Evolutionary conservation across 2,797 vertebrate genomes (phyloP).

Genomic region (Argyrosomus regius): DNA sequence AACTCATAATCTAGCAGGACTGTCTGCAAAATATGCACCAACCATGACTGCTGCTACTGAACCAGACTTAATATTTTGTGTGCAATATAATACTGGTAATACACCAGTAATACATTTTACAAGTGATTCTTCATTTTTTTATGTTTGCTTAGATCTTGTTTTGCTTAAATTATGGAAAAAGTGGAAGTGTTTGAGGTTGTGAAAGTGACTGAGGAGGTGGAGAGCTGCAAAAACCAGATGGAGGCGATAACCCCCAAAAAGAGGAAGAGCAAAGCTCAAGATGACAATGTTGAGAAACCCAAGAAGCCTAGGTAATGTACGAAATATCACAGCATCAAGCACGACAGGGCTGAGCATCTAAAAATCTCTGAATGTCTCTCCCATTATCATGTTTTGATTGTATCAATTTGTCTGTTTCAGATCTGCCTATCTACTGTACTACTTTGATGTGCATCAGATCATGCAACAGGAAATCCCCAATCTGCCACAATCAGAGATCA

Average conservation of each 20-base stretch:
- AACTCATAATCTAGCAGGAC: too few relatives aligned
- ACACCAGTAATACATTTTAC: too few relatives aligned
- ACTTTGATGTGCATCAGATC: constrained; percentile 96
- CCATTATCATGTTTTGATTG: constrained; percentile 9
- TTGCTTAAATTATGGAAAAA: constrained; percentile 69
- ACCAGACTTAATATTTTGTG: too few relatives aligned
- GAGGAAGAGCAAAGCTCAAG: constrained; percentile 88
- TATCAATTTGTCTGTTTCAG: constrained; percentile 78
- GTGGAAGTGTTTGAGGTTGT: constrained; percentile 91
- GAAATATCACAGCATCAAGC: neutral
- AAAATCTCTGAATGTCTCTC: neutral
- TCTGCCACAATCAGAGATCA: constrained; percentile 97
- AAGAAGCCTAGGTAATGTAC: constrained; percentile 93
- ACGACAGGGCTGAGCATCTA: neutral
- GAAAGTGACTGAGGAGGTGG: constrained; percentile 92
- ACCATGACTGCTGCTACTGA: too few relatives aligned
- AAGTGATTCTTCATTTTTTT: neutral
- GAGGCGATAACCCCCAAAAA: constrained; percentile 91
- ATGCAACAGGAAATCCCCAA: constrained; percentile 94
- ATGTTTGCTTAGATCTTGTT: constrained; percentile 19
- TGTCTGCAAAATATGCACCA: too few relatives aligned
- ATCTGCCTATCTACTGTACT: constrained; percentile 97
- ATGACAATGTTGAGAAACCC: constrained; percentile 87
- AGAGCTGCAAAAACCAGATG: constrained; percentile 86
- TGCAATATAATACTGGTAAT: too few relatives aligned